A percentile compares a stretch with the other conserved stretches of the same genome.
phyloP scores from a whole-genome alignment of 2,888 invertebrate species.

The Scaptomyza flava region DNA sequence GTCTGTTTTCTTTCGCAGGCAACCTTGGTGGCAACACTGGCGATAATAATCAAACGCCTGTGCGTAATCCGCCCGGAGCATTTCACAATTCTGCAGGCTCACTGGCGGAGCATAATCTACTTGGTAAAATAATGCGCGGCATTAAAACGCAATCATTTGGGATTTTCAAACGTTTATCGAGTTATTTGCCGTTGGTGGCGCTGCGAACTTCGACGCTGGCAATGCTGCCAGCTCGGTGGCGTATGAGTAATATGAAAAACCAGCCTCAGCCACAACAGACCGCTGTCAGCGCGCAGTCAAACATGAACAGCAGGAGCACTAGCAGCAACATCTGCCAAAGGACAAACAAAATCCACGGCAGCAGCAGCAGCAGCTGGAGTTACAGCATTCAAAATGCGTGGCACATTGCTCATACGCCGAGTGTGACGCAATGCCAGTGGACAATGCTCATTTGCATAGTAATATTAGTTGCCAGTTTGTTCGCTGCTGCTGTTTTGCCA shows the following conservation, averaged over 20 bases:
- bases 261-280: conserved; percentile 49
- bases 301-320: conserved; percentile 36
- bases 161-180: conserved; percentile 83
- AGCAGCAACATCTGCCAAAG: conserved; percentile 40
- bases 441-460: conserved; percentile 78
- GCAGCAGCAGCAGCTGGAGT: conserved; percentile 31
- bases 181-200: conserved; percentile 71
- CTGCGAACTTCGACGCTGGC: conserved; percentile 38
- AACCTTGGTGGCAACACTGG: conserved; percentile 74
- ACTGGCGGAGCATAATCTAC: conserved; percentile 82
- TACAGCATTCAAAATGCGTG: conserved; percentile 50
- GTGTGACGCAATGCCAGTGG: conserved; percentile 57
- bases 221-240: conserved; percentile 54
- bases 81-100: conserved; percentile 84
- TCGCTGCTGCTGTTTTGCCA: conserved; percentile 34
- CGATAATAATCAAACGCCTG: conserved; percentile 84
- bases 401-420: conserved; percentile 73
- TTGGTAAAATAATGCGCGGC: conserved; percentile 83
- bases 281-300: conserved; percentile 60
- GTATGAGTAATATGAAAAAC: conserved; percentile 77
- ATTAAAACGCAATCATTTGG: conserved; percentile 84
- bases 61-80: conserved; percentile 85
- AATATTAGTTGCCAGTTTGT: conserved; percentile 65
- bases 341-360: conserved; percentile 30
- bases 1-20: conserved; percentile 55